Evolutionary conservation across 2,113 vertebrate species (phyloP).

Genomic region (Caretta caretta): DNA sequence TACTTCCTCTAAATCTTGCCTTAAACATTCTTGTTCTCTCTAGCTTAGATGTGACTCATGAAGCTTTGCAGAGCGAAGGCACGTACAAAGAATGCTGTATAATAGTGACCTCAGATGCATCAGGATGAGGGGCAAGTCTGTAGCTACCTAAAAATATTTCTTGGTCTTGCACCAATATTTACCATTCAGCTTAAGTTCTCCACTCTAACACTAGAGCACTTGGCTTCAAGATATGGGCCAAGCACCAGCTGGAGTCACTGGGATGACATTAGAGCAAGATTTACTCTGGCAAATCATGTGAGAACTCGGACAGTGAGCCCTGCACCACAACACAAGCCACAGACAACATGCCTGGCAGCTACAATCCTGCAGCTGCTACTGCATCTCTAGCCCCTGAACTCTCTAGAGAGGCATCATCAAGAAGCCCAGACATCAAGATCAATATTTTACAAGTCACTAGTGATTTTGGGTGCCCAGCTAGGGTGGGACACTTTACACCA

Average conservation of each 20-base stretch:
- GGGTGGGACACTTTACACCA: neutral
- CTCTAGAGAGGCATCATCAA: neutral
- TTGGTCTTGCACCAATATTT: neutral
- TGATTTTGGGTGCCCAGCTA: neutral
- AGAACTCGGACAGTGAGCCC: constrained; percentile 19
- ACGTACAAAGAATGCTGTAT: neutral
- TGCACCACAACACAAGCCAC: constrained; percentile 11
- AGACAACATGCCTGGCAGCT: neutral
- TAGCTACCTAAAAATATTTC: neutral
- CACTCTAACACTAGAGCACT: constrained; percentile 23
- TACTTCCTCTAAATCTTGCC: neutral
- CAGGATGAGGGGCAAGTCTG: neutral
- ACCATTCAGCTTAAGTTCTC: neutral
- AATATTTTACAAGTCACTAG: constrained; percentile 34
- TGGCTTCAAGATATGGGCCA: neutral
- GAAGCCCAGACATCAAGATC: constrained; percentile 35
- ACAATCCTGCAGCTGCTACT: constrained; percentile 31
- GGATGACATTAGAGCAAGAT: constrained; percentile 50
- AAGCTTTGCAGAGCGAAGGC: neutral
- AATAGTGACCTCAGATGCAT: neutral
- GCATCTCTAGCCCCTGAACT: constrained; percentile 1
- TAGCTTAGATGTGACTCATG: neutral
- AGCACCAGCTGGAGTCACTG: constrained; percentile 7
- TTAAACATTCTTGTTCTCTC: neutral
- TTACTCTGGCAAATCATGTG: constrained; percentile 44